Percentiles rank a stretch among this genome's conserved stretches.
Evolutionary conservation across 1,140 invertebrate species (phyloP).

Genomic region (Pachypeltis micranthus): DNA sequence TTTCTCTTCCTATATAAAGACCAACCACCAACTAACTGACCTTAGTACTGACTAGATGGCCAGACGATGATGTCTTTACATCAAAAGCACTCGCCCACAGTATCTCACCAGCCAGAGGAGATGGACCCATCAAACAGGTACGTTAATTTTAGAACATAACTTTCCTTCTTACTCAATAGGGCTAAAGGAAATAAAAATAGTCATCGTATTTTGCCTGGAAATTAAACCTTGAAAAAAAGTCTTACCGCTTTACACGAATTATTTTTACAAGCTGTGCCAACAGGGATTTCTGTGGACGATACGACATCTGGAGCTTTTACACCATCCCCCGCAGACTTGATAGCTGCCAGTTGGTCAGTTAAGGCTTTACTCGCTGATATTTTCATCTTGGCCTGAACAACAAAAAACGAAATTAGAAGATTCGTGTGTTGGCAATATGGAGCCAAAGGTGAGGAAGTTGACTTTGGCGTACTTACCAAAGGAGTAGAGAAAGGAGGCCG

Average conservation of each 20-base stretch:
- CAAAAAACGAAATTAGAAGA: neutral
- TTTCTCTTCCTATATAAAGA: too few relatives aligned
- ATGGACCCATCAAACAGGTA: too few relatives aligned
- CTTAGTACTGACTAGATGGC: too few relatives aligned
- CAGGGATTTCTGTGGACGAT: constrained; percentile 33
- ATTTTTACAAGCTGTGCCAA: constrained; percentile 83
- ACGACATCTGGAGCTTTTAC: neutral
- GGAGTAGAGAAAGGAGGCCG: constrained; percentile 57
- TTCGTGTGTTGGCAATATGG: too few relatives aligned
- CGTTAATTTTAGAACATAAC: too few relatives aligned
- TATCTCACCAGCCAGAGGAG: too few relatives aligned
- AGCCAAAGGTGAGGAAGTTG: too few relatives aligned
- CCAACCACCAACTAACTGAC: too few relatives aligned
- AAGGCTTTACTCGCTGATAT: neutral
- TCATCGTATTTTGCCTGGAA: too few relatives aligned
- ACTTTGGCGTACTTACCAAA: constrained; percentile 32
- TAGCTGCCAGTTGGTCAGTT: neutral
- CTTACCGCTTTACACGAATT: constrained; percentile 60
- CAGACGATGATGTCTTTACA: too few relatives aligned
- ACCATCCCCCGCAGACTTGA: neutral
- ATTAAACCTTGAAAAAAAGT: constrained; percentile 15
- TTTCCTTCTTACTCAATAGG: too few relatives aligned
- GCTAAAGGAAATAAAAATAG: neutral
- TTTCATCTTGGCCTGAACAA: constrained; percentile 1
- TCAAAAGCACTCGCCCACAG: too few relatives aligned